Evolutionary conservation across 64 coral and sea anemone species (phyloP).

Genomic region (Pocillopora verrucosa): DNA sequence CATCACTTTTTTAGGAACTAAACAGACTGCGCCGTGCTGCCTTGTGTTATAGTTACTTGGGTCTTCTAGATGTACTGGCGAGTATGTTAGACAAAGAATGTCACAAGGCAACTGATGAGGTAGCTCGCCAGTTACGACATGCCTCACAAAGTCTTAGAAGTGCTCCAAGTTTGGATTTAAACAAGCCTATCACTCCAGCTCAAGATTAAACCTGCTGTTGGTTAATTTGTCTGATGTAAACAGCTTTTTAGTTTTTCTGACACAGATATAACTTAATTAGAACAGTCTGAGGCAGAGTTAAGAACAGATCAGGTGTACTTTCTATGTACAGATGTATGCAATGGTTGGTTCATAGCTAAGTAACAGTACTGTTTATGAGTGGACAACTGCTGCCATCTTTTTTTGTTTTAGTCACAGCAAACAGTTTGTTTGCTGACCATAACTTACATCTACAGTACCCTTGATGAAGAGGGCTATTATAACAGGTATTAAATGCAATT

Average conservation of each 20-base stretch:
- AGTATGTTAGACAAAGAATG: constrained; percentile 87
- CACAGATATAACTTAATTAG: not conserved
- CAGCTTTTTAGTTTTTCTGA: not conserved
- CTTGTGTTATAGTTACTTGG: constrained; percentile 93
- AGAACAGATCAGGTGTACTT: too few species aligned
- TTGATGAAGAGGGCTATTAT: too few species aligned
- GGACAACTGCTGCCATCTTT: too few species aligned
- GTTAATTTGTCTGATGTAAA: not conserved
- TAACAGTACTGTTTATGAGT: too few species aligned
- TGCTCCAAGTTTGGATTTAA: constrained; percentile 74
- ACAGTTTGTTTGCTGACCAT: too few species aligned
- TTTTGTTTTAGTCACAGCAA: too few species aligned
- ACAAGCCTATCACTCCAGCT: constrained; percentile 79
- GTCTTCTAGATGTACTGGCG: constrained; percentile 85
- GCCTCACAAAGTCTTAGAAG: constrained; percentile 77
- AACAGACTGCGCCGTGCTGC: constrained; percentile 94
- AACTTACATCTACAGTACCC: too few species aligned
- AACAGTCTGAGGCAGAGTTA: too few species aligned
- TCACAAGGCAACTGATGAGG: constrained; percentile 70
- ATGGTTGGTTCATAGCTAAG: too few species aligned
- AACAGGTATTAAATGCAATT: too few species aligned
- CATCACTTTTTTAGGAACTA: constrained; percentile 71
- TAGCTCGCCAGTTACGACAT: constrained; percentile 77
- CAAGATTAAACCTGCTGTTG: not conserved
- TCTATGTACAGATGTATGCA: too few species aligned